phyloP scores from a whole-genome alignment of 2,888 invertebrate genomes.

The Hesperia comma region DNA sequence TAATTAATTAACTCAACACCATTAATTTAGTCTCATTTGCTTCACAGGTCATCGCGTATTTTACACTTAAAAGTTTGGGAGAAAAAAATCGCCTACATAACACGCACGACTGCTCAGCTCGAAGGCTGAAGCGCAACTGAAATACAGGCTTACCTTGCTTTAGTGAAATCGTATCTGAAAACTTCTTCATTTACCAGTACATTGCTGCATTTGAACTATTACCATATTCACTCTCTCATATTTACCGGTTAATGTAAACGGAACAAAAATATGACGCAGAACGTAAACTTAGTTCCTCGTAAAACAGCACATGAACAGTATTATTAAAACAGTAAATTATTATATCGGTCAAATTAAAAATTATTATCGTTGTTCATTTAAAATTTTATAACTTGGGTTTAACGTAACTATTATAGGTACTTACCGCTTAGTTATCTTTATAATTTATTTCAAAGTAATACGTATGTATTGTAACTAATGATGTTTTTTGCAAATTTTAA shows the following conservation, averaged over 20 bases:
- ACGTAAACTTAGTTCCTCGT: not conserved
- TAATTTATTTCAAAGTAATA: no score
- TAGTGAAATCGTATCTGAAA: not conserved
- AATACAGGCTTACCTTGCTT: conserved; percentile 38
- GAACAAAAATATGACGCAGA: not conserved
- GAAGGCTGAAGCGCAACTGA: conserved; percentile 61
- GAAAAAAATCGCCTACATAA: conserved; percentile 57
- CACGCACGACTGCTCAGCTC: conserved; percentile 58
- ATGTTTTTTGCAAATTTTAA: no score
- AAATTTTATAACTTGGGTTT: conserved; percentile 29
- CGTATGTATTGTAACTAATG: no score
- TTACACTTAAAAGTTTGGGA: conserved; percentile 59
- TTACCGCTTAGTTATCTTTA: conserved; percentile 5
- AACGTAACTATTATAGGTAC: no score
- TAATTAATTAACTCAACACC: conserved; percentile 32
- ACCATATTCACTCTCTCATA: not conserved
- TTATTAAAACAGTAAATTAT: conserved; percentile 31
- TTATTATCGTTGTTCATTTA: conserved; percentile 29
- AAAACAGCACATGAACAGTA: conserved; percentile 4
- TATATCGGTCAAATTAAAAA: conserved; percentile 27
- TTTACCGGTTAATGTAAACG: not conserved
- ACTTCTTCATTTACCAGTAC: not conserved
- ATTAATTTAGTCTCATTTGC: conserved; percentile 29
- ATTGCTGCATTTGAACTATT: not conserved
- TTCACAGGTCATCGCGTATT: conserved; percentile 47